These are phyloP conservation scores for Clusia tigrina DNA, from an alignment of 2,888 invertebrate species.

Conservation along the genomic window DNA sequence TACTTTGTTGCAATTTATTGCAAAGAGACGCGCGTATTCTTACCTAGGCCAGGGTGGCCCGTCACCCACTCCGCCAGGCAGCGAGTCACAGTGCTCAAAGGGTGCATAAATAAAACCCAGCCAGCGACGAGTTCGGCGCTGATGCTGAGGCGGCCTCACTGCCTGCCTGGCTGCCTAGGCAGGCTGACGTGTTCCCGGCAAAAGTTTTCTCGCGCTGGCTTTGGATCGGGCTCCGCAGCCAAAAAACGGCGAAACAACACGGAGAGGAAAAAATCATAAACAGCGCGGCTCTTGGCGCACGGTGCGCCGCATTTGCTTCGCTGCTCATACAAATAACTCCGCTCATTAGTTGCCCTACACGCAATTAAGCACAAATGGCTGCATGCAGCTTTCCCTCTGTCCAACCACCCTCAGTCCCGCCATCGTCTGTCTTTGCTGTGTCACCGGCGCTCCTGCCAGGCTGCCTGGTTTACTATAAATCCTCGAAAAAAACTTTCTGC, in stretches of 20 bases:
- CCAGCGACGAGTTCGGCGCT: too few relatives aligned
- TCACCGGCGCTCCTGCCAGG: background rate
- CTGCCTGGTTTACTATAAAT: constrained; percentile 44
- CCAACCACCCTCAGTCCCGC: background rate
- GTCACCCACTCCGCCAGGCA: background rate
- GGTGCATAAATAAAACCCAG: constrained; percentile 14
- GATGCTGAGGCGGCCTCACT: background rate
- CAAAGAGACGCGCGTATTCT: background rate
- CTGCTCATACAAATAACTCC: constrained; percentile 39
- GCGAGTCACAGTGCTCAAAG: constrained; percentile 1
- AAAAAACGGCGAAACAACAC: background rate
- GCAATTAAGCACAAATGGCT: constrained; percentile 54
- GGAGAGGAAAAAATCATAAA: background rate
- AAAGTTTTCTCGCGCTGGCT: background rate
- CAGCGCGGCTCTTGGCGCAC: background rate
- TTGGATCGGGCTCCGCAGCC: too few relatives aligned
- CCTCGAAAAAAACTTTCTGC: constrained; percentile 49
- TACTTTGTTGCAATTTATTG: constrained; percentile 2
- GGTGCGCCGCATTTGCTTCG: background rate
- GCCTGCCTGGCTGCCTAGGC: constrained; percentile 1
- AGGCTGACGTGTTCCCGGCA: background rate
- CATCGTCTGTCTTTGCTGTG: background rate
- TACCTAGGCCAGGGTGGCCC: too few relatives aligned
- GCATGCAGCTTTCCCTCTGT: constrained; percentile 34
- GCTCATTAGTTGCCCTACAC: constrained; percentile 61